phyloP scores from a whole-genome alignment of 2,797 vertebrate genomes.

The Hybognathus amarus region DNA sequence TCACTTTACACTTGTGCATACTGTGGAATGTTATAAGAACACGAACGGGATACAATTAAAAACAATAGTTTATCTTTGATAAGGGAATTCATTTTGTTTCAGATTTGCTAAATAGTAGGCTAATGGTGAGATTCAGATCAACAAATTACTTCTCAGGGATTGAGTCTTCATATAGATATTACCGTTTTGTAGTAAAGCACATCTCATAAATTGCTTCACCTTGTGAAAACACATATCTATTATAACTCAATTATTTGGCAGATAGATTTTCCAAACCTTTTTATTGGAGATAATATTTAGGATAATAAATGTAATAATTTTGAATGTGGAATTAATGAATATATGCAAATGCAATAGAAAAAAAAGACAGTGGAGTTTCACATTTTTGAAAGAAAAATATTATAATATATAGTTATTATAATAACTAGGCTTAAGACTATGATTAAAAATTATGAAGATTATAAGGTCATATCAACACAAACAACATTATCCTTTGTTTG shows the following conservation, averaged over 20 bases:
- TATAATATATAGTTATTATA: too few species aligned
- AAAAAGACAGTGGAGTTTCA: not conserved
- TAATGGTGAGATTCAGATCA: not conserved
- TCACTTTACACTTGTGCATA: too few species aligned
- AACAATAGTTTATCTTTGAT: too few species aligned
- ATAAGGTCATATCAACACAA: constrained; percentile 19
- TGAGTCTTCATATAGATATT: not conserved
- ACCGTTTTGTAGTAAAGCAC: too few species aligned
- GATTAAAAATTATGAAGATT: not conserved
- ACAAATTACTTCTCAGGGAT: too few species aligned
- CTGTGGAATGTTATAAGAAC: too few species aligned
- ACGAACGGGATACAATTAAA: too few species aligned
- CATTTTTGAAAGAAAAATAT: not conserved
- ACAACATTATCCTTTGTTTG: not conserved
- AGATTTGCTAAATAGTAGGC: not conserved
- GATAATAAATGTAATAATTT: too few species aligned
- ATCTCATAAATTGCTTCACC: not conserved
- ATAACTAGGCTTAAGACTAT: not conserved
- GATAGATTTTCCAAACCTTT: not conserved
- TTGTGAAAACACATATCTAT: not conserved
- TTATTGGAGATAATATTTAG: too few species aligned
- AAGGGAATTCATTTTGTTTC: too few species aligned
- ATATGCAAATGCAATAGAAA: not conserved
- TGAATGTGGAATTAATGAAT: not conserved
- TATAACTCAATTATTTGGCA: not conserved